Base-by-base conservation (phyloP, 2,113 vertebrate species). In the Carassius gibelio region DNA sequence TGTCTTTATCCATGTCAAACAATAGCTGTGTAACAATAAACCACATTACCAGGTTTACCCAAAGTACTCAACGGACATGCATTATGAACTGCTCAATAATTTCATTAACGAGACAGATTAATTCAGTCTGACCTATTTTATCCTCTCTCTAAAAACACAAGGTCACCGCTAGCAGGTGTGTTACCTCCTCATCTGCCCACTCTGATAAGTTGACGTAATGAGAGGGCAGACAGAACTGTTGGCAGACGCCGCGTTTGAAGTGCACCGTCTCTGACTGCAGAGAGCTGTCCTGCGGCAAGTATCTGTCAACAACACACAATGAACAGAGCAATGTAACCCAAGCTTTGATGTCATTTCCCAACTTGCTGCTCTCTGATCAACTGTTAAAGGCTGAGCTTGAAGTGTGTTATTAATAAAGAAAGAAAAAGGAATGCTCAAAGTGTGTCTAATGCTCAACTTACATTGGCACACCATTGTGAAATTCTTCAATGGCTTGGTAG, bases 181-280 rank as follows among this genome's bases (percentile, higher is more conserved):
- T 23, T 89, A 99, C 98, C 97, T 99, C 98, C 0, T 99, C 98
- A 15, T 99, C 97, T 0, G 95, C 94, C 98, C 98, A 99, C 85
- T 99, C 96, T 0, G 97, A 97, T 52, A 97, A 96, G 91, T 99
- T 98, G 68, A 99, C 94, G 0, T 96, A 97, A 90, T 99, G 98
- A 14, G 98, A 98, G 34, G 97, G 97, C 87, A 99, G 92, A 48
- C 96, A 98, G 94, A 99, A 99, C 93, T 99, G 98, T 94, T 99
- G 98, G 90, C 96, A 96, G 75, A 98, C 96, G 0, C 98, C 98
- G 3, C 96, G 91, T 93, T 98, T 98, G 90, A 97, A 99, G 89
- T 96, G 96, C 85, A 98, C 96, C 0, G 97, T 98, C 94, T 99
- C 98, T 0, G 98, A 99, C 93, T 99, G 97, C 87, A 99, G 94